phyloP scores from a whole-genome alignment of 2,888 invertebrate species.

The Cosmia trapezina region DNA sequence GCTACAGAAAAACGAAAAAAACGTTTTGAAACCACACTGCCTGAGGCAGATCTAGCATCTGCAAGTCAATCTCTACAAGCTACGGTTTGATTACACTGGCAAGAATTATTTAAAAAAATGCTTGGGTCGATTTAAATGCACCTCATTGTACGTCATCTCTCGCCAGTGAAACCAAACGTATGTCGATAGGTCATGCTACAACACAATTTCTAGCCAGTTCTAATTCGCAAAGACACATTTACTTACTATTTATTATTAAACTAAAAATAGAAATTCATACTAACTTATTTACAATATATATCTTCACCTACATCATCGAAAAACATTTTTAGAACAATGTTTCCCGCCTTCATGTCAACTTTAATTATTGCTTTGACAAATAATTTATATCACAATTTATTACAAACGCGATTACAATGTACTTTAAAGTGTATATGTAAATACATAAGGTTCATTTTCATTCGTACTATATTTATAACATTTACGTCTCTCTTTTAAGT shows the following conservation, averaged over 20 bases:
- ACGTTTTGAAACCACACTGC: constrained; percentile 31
- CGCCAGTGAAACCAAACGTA: constrained; percentile 50
- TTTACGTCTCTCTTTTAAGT: constrained; percentile 17
- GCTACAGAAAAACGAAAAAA: constrained; percentile 42
- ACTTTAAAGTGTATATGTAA: constrained; percentile 52
- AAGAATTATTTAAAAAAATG: constrained; percentile 26
- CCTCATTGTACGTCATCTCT: constrained; percentile 28
- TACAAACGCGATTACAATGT: constrained; percentile 63
- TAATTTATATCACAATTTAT: constrained; percentile 72
- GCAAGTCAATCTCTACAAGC: constrained; percentile 45
- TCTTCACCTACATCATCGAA: constrained; percentile 73
- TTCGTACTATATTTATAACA: constrained; percentile 32
- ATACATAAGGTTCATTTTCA: constrained; percentile 43
- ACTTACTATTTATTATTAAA: constrained; percentile 71
- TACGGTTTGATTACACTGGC: constrained; percentile 30
- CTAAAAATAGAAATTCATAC: constrained; percentile 78
- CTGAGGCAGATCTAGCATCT: constrained; percentile 42
- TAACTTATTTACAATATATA: constrained; percentile 83
- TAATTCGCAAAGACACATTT: constrained; percentile 69
- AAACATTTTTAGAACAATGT: constrained; percentile 67
- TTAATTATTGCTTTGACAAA: constrained; percentile 74
- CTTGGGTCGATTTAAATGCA: constrained; percentile 48
- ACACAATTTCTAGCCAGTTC: constrained; percentile 81
- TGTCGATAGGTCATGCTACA: constrained; percentile 66
- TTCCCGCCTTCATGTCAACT: constrained; percentile 74